These are phyloP conservation scores for Falcunculus frontatus DNA, from an alignment of 2,113 vertebrate genomes.

Conservation along the genomic window DNA sequence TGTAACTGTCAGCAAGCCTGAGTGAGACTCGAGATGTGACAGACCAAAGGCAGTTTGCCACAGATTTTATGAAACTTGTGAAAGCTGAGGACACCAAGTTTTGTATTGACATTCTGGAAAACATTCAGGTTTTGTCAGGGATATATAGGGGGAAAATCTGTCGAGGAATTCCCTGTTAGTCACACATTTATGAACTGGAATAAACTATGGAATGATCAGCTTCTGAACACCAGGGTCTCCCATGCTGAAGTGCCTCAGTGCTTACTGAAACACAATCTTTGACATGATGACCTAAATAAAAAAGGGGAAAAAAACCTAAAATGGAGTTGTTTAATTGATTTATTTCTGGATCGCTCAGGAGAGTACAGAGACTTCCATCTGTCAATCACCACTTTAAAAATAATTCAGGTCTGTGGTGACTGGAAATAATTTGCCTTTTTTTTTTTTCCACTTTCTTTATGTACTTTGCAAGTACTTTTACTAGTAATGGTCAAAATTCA, in stretches of 20 bases:
- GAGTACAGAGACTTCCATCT: neutral
- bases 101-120: slow-evolving; percentile 50
- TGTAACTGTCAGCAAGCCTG: slow-evolving; percentile 14
- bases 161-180: slow-evolving; percentile 55
- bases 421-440: neutral
- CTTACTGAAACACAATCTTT: neutral
- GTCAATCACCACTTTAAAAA: neutral
- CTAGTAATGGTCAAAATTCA: neutral
- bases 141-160: slow-evolving; percentile 4
- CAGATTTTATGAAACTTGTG: slow-evolving; percentile 53
- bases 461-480: neutral
- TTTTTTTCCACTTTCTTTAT: neutral
- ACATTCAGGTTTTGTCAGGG: slow-evolving; percentile 50
- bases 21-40: slow-evolving; percentile 35
- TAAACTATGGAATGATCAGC: slow-evolving; percentile 28
- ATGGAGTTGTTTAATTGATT: neutral
- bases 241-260: neutral
- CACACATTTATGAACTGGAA: slow-evolving; percentile 42
- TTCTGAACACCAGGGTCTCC: neutral
- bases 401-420: neutral
- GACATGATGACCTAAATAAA: neutral
- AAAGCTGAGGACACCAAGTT: slow-evolving; percentile 64
- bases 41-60: slow-evolving; percentile 58
- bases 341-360: neutral
- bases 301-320: neutral